Evolutionary conservation across 53 echinoderm and acorn worm species (phyloP).

Genomic region (Holothuria scabra): DNA sequence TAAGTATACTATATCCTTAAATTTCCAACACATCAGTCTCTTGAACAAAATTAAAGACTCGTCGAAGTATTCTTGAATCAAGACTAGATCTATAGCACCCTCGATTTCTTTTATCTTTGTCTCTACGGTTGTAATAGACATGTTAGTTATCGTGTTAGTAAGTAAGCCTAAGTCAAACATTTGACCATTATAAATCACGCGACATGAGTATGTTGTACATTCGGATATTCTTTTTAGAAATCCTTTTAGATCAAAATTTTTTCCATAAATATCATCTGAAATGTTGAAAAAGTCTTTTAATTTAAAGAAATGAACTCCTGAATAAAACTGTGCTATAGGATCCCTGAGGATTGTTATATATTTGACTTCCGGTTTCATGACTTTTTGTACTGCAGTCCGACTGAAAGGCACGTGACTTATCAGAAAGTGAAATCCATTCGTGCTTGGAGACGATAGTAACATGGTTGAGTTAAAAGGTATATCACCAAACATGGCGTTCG

Average conservation of each 20-base stretch:
- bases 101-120: background rate
- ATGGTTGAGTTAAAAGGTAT: background rate
- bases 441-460: background rate
- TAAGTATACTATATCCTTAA: constrained; percentile 17
- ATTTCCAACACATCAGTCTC: constrained; percentile 24
- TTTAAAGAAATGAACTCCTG: background rate
- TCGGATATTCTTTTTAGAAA: background rate
- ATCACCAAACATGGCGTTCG: background rate
- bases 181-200: background rate
- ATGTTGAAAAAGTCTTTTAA: background rate
- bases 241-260: background rate
- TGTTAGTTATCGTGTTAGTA: background rate
- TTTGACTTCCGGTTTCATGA: constrained; percentile 13
- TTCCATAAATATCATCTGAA: background rate
- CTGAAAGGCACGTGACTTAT: constrained; percentile 21
- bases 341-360: constrained; percentile 20
- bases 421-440: constrained; percentile 3
- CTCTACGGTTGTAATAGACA: background rate
- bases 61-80: constrained; percentile 29
- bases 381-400: background rate
- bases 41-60: constrained; percentile 18
- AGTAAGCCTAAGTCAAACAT: constrained; percentile 28
- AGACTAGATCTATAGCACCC: background rate
- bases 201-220: background rate
- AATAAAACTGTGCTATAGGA: constrained; percentile 20